Evolutionary conservation across 2,113 vertebrate species (phyloP), one percentile per base, ranked within the genome.

Genomic region (Cercopithecus mona): DNA sequence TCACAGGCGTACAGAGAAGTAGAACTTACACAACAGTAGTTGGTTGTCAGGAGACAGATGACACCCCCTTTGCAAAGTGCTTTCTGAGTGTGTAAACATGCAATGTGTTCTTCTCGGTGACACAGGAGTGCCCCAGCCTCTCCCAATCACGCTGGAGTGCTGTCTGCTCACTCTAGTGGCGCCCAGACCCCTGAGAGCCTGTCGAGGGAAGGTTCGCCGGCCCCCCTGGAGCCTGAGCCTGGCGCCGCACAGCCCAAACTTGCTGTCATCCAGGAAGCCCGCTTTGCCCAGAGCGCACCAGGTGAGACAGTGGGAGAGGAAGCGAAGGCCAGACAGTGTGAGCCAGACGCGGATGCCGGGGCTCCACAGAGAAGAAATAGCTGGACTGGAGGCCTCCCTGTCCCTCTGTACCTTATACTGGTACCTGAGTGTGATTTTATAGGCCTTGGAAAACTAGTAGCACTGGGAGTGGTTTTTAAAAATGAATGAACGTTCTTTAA

Each of bases 181-280:
- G 99, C 99, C 89, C 99, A 99, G 99, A 99, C 99, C 91, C 99
- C 99, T 1, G 99, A 99, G 98, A 99, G 99, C 96, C 98, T 99
- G 96, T 99, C 99, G 14, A 99, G 99, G 98, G 99, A 99, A 98
- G 99, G 99, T 20, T 99, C 99, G 35, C 99, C 99, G 0, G 99
- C 99, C 94, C 99, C 99, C 0, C 98, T 99, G 98, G 99, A 99
- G 55, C 99, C 99, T 0, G 99, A 99, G 97, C 98, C 99, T 12
- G 98, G 98, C 43, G 90, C 99, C 89, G 98, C 99, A 94, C 99
- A 99, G 98, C 99, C 99, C 97, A 99, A 99, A 98, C 99, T 99
- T 48, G 99, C 99, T 0, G 99, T 99, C 96, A 99, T 99, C 94
- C 99, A 99, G 94, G 99, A 99, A 98, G 99, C 99, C 0, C 99